Conservation (phyloP, 1,140 invertebrate species). For the Brachionus asplanchnoidis region DNA sequence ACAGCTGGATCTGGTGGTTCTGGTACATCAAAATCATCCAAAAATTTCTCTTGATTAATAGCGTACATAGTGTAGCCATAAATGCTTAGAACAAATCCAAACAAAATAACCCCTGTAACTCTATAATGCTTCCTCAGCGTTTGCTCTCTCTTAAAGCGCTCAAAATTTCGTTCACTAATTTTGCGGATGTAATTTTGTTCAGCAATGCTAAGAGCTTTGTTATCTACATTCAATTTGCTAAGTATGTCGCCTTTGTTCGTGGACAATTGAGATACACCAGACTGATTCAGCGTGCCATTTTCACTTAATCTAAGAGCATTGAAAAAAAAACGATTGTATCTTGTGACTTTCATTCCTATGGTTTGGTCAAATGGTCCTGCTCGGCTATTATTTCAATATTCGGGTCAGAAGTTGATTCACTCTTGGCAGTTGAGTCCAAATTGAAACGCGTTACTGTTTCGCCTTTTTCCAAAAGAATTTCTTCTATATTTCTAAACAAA, state of each 20-base stretch:
- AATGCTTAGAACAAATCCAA: not conserved
- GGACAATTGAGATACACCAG: conserved; percentile 30
- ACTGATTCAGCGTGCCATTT: conserved; percentile 9
- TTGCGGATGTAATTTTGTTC: conserved; percentile 35
- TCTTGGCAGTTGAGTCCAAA: not conserved
- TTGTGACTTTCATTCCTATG: not conserved
- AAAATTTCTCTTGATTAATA: conserved; percentile 41
- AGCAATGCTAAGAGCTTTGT: not conserved
- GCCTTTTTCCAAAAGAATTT: conserved; percentile 74
- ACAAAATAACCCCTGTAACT: not conserved
- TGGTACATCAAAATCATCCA: conserved; percentile 41
- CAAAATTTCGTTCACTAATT: conserved; percentile 20
- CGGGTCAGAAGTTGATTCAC: not conserved
- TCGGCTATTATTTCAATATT: conserved; percentile 18
- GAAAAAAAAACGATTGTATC: not conserved
- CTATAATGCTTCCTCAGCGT: not conserved
- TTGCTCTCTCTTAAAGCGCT: not conserved
- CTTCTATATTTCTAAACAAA: conserved; percentile 69
- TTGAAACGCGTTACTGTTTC: conserved; percentile 64
- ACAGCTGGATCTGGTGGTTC: conserved; percentile 42
- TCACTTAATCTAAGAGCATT: not conserved
- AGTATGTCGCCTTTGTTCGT: not conserved
- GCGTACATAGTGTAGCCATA: conserved; percentile 37
- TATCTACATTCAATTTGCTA: not conserved
- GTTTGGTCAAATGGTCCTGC: not conserved